Evolutionary conservation across 2,888 invertebrate genomes (phyloP).

Genomic region (Tyria jacobaeae): DNA sequence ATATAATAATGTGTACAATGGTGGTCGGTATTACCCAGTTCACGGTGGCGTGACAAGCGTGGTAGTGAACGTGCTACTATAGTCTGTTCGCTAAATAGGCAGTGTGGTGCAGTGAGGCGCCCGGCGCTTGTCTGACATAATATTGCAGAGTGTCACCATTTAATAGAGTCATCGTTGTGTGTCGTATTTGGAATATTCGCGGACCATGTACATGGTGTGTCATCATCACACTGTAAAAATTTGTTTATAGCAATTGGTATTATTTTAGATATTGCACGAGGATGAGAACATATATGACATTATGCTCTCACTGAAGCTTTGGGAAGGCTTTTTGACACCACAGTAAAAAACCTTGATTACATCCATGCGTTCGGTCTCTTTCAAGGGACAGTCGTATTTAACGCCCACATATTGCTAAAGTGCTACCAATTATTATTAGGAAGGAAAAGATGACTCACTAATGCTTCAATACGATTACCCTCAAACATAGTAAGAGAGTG

Average conservation of each 20-base stretch:
- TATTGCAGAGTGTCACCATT: conserved; percentile 2
- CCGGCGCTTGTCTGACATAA: conserved; percentile 23
- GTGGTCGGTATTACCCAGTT: conserved; percentile 45
- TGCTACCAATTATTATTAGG: too few relatives aligned
- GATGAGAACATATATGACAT: too few relatives aligned
- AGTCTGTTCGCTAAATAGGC: conserved; percentile 35
- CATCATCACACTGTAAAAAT: conserved; percentile 1
- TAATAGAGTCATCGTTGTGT: conserved; percentile 24
- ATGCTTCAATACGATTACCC: too few relatives aligned
- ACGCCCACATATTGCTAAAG: too few relatives aligned
- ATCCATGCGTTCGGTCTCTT: too few relatives aligned
- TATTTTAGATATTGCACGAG: background rate
- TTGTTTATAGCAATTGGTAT: too few relatives aligned
- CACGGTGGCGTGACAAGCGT: conserved; percentile 52
- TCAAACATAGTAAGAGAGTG: too few relatives aligned
- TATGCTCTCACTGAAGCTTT: background rate
- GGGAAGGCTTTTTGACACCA: too few relatives aligned
- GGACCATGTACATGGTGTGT: background rate
- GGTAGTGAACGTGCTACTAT: conserved; percentile 41
- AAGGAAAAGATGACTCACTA: too few relatives aligned
- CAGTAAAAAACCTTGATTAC: too few relatives aligned
- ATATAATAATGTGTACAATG: conserved; percentile 41
- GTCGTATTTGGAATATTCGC: conserved; percentile 13
- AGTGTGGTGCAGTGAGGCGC: conserved; percentile 18
- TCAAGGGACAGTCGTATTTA: too few relatives aligned